Conservation (phyloP, 2,888 invertebrate species). For the Rotaria sp. region DNA sequence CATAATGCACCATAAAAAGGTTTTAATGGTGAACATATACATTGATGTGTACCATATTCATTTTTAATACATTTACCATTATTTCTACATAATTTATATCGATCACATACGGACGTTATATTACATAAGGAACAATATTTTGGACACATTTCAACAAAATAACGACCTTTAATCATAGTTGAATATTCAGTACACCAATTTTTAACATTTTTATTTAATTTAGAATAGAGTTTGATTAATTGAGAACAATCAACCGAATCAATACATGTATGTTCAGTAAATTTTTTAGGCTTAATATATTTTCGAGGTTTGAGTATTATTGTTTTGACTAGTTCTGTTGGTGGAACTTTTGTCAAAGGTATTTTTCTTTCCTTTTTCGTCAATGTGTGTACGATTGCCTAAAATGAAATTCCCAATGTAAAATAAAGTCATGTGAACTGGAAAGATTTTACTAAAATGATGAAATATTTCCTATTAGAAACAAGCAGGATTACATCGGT, state of each 20-base stretch:
- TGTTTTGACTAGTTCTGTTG: neutral
- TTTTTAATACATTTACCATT: neutral
- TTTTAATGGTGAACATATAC: neutral
- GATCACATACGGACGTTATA: neutral
- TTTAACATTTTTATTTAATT: neutral
- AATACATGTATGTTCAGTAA: neutral
- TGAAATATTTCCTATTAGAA: too few species aligned
- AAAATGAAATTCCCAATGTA: neutral
- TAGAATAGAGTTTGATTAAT: neutral
- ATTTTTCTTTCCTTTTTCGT: neutral
- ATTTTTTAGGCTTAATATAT: neutral
- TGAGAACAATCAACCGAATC: neutral
- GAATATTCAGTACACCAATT: neutral
- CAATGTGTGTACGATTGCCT: neutral
- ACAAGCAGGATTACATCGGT: too few species aligned
- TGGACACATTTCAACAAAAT: neutral
- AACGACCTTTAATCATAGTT: neutral
- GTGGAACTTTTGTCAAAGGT: neutral
- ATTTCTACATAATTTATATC: neutral
- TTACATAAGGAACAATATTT: neutral
- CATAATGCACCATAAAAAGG: neutral
- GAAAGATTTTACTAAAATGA: too few species aligned
- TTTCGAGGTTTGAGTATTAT: neutral
- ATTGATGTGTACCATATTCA: neutral
- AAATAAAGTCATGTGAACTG: too few species aligned